Conservation (phyloP, 2,797 vertebrate genomes). For the Tamandua tetradactyla region DNA sequence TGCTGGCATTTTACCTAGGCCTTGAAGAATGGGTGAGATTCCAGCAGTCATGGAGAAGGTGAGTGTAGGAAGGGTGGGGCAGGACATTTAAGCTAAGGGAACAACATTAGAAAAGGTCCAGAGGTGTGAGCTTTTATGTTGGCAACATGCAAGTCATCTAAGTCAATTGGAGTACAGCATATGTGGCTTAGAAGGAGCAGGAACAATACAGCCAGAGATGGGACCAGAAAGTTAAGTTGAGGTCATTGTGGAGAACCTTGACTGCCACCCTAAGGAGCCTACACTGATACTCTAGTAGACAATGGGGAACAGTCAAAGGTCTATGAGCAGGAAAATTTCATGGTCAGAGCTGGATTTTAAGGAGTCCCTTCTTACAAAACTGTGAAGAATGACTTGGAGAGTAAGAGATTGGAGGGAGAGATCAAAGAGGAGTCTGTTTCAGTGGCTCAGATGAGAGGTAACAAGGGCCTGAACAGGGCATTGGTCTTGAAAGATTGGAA, state of each 20-base stretch:
- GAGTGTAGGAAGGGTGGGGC: neutral
- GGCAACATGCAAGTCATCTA: neutral
- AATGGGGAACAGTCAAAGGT: neutral
- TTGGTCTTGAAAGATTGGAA: neutral
- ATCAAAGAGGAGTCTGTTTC: neutral
- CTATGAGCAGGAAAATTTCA: neutral
- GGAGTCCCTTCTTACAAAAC: neutral
- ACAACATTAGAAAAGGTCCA: neutral
- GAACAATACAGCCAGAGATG: neutral
- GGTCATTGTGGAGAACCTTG: neutral
- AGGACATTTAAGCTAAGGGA: neutral
- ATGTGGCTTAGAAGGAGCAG: neutral
- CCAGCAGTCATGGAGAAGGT: neutral
- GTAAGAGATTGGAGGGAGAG: neutral
- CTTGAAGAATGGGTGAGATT: neutral
- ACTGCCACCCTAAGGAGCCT: neutral
- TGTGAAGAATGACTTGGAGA: neutral
- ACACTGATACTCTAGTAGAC: fast-evolving
- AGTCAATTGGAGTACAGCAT: neutral
- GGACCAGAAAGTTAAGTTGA: neutral
- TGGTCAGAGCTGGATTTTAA: neutral
- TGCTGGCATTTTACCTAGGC: neutral
- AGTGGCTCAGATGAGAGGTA: neutral
- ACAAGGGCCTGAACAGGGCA: too few species aligned
- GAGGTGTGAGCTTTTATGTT: neutral